Base-by-base conservation (phyloP, 2,888 invertebrate species). In the Thymelicus lineola region DNA sequence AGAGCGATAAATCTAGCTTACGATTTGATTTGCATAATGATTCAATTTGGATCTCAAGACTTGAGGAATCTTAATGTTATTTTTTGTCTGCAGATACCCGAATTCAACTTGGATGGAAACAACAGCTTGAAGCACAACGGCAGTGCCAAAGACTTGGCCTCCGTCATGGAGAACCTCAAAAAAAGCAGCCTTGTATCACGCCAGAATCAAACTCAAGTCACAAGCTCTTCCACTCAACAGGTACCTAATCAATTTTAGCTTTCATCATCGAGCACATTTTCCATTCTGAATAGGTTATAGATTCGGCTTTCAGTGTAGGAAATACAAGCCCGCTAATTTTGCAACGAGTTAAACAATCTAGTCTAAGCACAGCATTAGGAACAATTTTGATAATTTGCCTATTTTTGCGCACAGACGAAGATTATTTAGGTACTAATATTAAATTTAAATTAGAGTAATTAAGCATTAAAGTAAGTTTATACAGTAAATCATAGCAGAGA, bases 141-240 rank as follows among this genome's bases (percentile, higher is more conserved):
- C 78, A 91, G 91, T 77, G 84, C 90, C 86, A 92, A 94, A 77
- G 95, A 96, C 78, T 91, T 95, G 92, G 94, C 95, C 77, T 94
- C 96, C 83, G 95, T 96, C 82, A 96, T 96, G 94, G 96, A 96
- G 89, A 96, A 95, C 88, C 94, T 96, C 79, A 96, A 96, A 84
- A 96, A 96, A 86, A 95, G 95, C 86, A 95, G 94, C 82, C 86
- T 88, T 71, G 84, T 87, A 74, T 87, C 88, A 72, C 88, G 90
- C 65, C 93, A 92, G 82, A 93, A 90, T 76, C 93, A 93, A 78
- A 90, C 92, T 10, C 95, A 95, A 82, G 94, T 95, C 82, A 94
- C 95, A 75, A 91, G 94, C 76, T 95, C 89, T 67, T 89, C 93
- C 36, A 81, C 91, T 74, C 94, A 95, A 80, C 95, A 95, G 92